Evolutionary conservation across 2,113 vertebrate species (phyloP), one percentile per base, ranked within the genome.

Genomic region (Corythornis madagascariensis): DNA sequence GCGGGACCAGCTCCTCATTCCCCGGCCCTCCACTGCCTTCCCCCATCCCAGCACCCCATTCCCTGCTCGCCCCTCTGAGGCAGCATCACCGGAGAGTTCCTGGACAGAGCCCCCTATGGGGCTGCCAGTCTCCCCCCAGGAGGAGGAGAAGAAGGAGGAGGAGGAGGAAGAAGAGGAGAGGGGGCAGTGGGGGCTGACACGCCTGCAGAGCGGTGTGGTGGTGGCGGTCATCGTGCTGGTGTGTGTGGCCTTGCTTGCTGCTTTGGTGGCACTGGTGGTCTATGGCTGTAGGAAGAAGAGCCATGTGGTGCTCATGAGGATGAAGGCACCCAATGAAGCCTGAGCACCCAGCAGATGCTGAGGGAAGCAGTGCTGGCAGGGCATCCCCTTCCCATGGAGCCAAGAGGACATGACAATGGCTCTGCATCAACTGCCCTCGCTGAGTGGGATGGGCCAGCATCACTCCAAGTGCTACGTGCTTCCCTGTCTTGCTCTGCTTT

Each of bases 231-330:
- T 98, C 0, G 97, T 98, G 59, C 96, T 98, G 17, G 95, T 97
- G 78, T 94, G 97, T 2, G 35, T 97, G 8, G 97, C 97, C 35
- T 60, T 98, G 66, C 96, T 97, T 17, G 95, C 94, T 4, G 95
- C 97, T 40, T 74, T 98, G 5, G 95, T 96, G 31, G 97, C 96
- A 1, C 94, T 96, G 74, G 96, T 96, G 55, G 76, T 94, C 76
- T 98, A 97, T 0, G 95, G 97, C 70, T 97, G 96, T 66, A 96
- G 96, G 57, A 97, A 97, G 94, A 97, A 97, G 95, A 96, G 85
- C 88, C 95, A 96, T 0, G 61, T 94, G 0, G 97, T 96, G 56
- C 91, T 97, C 38, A 97, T 96, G 96, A 96, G 96, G 66, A 97
- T 97, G 97, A 98, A 98, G 57, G 96, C 96, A 0, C 97, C 98